Conservation (phyloP, 2,113 vertebrate species). For the Labeo rohita region DNA sequence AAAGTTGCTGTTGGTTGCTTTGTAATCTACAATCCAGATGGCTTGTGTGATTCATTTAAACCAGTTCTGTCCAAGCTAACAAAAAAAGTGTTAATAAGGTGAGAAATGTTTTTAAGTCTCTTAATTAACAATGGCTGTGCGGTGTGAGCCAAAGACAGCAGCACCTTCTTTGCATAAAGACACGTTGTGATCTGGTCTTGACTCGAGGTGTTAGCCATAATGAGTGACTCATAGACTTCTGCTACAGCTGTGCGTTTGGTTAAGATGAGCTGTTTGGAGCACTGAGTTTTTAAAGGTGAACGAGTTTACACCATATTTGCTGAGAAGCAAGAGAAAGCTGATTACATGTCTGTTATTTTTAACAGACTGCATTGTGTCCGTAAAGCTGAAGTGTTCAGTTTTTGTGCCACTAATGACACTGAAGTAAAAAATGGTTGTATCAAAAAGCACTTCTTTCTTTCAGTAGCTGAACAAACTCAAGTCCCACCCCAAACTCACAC, state of each 20-base stretch:
- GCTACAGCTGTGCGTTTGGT: neutral
- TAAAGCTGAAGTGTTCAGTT: neutral
- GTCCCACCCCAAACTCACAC: neutral
- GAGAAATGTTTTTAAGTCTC: constrained; percentile 3
- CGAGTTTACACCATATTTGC: neutral
- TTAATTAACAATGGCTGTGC: constrained; percentile 19
- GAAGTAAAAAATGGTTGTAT: neutral
- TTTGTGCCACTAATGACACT: neutral
- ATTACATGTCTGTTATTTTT: neutral
- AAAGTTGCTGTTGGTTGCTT: constrained; percentile 13
- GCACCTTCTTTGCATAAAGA: constrained; percentile 25
- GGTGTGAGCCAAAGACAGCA: neutral
- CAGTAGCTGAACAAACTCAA: neutral
- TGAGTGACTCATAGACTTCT: constrained; percentile 27
- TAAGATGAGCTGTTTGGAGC: constrained; percentile 8
- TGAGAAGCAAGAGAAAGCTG: neutral
- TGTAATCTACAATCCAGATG: constrained; percentile 1
- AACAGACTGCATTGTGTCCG: neutral
- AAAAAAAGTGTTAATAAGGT: constrained; percentile 17
- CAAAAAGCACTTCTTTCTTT: neutral
- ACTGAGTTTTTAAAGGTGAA: constrained; percentile 16
- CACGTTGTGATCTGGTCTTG: constrained; percentile 4
- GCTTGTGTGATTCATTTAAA: constrained; percentile 9
- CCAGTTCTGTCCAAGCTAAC: neutral
- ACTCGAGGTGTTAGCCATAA: neutral